A percentile compares a stretch with the other conserved stretches of the same genome.
phyloP scores from a whole-genome alignment of 2,113 vertebrate genomes.

The Catharus fuscescens region DNA sequence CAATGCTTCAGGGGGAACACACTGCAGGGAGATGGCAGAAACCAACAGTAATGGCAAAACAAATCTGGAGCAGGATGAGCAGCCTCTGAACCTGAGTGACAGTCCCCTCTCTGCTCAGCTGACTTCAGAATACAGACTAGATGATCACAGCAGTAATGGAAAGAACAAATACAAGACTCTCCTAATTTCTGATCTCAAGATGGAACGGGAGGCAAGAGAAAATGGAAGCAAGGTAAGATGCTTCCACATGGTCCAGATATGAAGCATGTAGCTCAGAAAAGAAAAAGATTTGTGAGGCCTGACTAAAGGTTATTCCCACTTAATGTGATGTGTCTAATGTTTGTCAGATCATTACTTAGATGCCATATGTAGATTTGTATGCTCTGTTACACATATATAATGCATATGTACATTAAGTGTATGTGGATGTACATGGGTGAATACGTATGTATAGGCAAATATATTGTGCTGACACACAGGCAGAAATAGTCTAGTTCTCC shows the following conservation, averaged over 20 bases:
- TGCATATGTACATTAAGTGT: background rate
- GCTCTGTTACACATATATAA: background rate
- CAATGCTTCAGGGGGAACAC: constrained; percentile 76
- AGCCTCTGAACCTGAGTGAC: constrained; percentile 86
- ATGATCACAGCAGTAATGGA: constrained; percentile 81
- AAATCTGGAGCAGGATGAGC: constrained; percentile 79
- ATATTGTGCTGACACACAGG: background rate
- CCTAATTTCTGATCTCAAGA: constrained; percentile 82
- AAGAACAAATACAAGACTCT: constrained; percentile 85
- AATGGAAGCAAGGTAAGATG: constrained; percentile 86
- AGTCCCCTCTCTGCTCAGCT: constrained; percentile 82
- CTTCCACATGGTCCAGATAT: constrained; percentile 22
- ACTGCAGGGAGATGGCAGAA: constrained; percentile 81
- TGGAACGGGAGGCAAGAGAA: constrained; percentile 83
- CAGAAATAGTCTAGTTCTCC: background rate
- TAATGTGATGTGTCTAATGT: constrained; percentile 18
- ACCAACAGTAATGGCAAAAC: constrained; percentile 80
- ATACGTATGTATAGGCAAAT: background rate
- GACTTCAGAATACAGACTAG: constrained; percentile 81
- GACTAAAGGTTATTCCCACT: background rate
- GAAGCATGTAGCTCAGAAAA: constrained; percentile 43
- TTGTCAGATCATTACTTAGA: constrained; percentile 22
- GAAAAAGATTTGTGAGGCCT: background rate
- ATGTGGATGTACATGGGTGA: background rate
- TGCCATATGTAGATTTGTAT: background rate